These are phyloP conservation scores for Atherinosoma microstoma DNA, from an alignment of 2,797 vertebrate genomes.

Conservation along the genomic window DNA sequence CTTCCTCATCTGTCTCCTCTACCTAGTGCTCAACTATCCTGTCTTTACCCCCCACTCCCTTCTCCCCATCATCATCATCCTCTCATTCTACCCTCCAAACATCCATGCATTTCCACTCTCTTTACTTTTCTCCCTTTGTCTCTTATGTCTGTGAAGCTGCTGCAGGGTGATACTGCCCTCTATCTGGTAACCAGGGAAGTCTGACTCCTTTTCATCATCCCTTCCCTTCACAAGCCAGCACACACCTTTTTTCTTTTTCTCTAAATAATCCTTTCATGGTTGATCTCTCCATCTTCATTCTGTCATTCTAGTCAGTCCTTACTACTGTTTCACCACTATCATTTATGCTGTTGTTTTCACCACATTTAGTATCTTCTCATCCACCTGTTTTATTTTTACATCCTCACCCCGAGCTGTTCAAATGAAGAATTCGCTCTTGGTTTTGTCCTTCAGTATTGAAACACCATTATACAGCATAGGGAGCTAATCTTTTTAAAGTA, in stretches of 20 bases:
- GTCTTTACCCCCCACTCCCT: constrained; percentile 17
- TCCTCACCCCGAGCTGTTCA: not conserved
- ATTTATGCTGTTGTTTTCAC: constrained; percentile 14
- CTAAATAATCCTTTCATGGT: constrained; percentile 17
- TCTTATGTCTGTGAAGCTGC: constrained; percentile 6
- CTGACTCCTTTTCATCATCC: constrained; percentile 49
- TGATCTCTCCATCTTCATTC: constrained; percentile 32
- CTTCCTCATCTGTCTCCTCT: constrained; percentile 6
- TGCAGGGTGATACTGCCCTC: constrained; percentile 72
- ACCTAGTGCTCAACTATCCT: constrained; percentile 28
- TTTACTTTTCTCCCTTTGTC: constrained; percentile 27
- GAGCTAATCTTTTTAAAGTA: no score
- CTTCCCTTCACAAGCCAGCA: constrained; percentile 49
- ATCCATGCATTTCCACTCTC: constrained; percentile 5
- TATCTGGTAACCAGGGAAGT: constrained; percentile 46
- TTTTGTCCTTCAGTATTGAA: not conserved
- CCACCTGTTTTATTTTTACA: not conserved
- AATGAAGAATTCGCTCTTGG: not conserved
- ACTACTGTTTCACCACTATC: constrained; percentile 20
- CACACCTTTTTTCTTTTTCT: constrained; percentile 25
- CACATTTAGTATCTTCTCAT: constrained; percentile 14
- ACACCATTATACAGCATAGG: not conserved
- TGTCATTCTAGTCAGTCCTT: constrained; percentile 9
- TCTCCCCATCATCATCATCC: constrained; percentile 10
- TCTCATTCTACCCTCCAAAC: constrained; percentile 27